Evolutionary conservation across 2,888 invertebrate genomes (phyloP).

Genomic region (Dicyrtoma fusca): DNA sequence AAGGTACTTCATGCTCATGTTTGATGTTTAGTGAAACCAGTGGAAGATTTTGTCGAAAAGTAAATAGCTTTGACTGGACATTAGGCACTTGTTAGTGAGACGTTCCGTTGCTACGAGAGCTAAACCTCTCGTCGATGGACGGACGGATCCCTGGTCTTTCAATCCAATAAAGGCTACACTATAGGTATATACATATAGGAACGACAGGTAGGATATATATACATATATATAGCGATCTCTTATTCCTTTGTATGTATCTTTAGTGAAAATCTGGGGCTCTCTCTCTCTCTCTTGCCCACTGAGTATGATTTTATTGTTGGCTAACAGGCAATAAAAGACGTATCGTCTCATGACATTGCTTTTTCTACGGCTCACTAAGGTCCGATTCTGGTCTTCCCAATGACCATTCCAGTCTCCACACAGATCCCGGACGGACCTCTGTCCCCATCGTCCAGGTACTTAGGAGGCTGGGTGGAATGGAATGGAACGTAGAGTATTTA

Average conservation of each 20-base stretch:
- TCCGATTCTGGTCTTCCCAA: constrained; percentile 54
- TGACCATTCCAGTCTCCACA: constrained; percentile 31
- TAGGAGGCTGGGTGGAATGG: not conserved
- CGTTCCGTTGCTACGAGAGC: constrained; percentile 4
- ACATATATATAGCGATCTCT: too few species aligned
- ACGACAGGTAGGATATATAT: too few species aligned
- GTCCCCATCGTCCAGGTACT: not conserved
- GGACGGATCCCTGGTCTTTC: too few species aligned
- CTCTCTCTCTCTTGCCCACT: constrained; percentile 9
- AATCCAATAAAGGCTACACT: too few species aligned
- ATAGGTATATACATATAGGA: too few species aligned
- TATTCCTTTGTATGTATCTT: too few species aligned
- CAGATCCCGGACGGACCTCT: too few species aligned
- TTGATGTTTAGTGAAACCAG: constrained; percentile 25
- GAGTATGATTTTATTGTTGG: constrained; percentile 47
- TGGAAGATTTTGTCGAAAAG: constrained; percentile 35
- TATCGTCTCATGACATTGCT: constrained; percentile 42
- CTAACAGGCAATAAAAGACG: constrained; percentile 51
- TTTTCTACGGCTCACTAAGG: constrained; percentile 54
- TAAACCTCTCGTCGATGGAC: too few species aligned
- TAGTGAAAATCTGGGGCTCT: too few species aligned
- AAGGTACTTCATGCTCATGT: not conserved
- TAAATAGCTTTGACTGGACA: constrained; percentile 45
- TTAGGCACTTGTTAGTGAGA: constrained; percentile 41
- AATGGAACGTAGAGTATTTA: not conserved